These are phyloP conservation scores for Myotis planiceps DNA, from an alignment of 2,797 vertebrate genomes.

Conservation along the genomic window DNA sequence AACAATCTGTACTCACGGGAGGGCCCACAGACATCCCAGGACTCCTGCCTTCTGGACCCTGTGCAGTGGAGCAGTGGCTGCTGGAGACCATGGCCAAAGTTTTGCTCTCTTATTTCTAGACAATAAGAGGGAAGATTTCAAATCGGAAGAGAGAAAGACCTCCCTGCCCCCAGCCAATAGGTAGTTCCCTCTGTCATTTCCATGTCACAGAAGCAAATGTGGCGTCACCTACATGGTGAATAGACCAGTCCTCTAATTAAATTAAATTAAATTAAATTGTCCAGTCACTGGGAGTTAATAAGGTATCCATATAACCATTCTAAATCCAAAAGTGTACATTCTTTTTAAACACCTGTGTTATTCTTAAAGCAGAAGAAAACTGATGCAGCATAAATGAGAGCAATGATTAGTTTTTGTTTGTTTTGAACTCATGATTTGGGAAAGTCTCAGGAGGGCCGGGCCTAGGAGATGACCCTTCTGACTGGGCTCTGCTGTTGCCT, in stretches of 20 bases:
- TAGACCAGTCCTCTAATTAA: not conserved
- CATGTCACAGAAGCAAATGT: not conserved
- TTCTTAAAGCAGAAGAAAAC: not conserved
- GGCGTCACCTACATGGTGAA: not conserved
- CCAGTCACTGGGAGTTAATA: not conserved
- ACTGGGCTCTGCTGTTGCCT: not conserved
- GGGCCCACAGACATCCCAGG: not conserved
- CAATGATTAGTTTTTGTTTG: not conserved
- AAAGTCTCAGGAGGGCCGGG: not conserved
- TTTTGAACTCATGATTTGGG: not conserved
- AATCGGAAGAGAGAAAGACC: not conserved
- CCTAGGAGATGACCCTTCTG: not conserved
- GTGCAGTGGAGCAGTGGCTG: not conserved
- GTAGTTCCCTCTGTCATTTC: not conserved
- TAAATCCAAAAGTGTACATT: not conserved
- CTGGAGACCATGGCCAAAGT: not conserved
- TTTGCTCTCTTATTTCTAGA: not conserved
- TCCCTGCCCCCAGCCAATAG: fast-evolving
- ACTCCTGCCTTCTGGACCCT: fast-evolving
- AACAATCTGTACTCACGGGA: not conserved
- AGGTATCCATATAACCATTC: not conserved
- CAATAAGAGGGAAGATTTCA: not conserved
- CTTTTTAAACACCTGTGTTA: not conserved
- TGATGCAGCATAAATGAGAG: not conserved
- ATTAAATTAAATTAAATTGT: not conserved